phyloP scores from a whole-genome alignment of 2,888 invertebrate species.

The Didymodactylos carnosus region DNA sequence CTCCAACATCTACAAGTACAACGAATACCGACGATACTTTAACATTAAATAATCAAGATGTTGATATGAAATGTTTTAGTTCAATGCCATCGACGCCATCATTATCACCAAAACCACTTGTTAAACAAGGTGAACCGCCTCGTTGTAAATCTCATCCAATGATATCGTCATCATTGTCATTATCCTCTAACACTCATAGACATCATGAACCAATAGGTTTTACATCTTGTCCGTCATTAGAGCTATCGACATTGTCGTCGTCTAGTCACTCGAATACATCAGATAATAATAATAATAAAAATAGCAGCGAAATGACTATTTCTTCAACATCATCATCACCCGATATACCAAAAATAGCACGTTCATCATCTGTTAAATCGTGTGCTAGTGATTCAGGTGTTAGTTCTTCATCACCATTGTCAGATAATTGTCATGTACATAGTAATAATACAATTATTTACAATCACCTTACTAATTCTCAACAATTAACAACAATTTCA shows the following conservation, averaged over 20 bases:
- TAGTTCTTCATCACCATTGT: conserved; percentile 1
- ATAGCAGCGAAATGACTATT: no score
- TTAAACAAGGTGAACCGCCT: no score
- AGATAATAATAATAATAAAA: no score
- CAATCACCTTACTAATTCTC: neutral
- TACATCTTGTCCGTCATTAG: no score
- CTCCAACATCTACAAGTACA: neutral
- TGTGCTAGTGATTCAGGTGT: neutral
- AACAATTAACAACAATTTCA: no score
- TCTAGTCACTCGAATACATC: no score
- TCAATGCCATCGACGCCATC: neutral
- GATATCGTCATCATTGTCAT: no score
- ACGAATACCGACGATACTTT: neutral
- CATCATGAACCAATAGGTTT: no score
- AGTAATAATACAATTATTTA: neutral
- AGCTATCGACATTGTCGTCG: no score
- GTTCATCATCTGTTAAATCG: conserved; percentile 6
- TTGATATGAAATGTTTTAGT: neutral
- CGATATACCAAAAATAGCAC: neutral
- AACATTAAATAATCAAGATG: neutral
- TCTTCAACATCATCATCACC: neutral
- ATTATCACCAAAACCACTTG: no score
- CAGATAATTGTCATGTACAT: neutral
- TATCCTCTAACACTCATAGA: no score
- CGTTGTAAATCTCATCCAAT: neutral